These are phyloP conservation scores for Netelia inedita DNA, from an alignment of 2,888 invertebrate genomes.

Conservation along the genomic window DNA sequence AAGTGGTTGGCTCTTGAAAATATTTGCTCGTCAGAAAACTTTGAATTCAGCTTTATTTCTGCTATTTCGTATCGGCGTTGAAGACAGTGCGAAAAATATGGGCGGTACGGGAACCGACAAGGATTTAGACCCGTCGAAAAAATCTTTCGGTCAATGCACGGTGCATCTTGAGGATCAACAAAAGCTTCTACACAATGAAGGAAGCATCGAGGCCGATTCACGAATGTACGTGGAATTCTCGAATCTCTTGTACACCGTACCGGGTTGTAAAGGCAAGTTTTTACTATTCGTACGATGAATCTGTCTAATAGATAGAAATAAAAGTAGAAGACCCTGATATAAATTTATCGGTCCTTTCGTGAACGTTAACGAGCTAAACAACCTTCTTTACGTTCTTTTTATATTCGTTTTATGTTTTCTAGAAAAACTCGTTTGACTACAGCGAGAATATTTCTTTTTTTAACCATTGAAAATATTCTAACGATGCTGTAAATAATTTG, in stretches of 20 bases:
- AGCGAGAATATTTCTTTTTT: no score
- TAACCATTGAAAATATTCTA: no score
- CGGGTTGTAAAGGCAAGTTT: slow-evolving; percentile 64
- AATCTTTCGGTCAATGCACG: slow-evolving; percentile 31
- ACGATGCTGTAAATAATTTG: no score
- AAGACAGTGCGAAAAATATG: slow-evolving; percentile 20
- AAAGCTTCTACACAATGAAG: slow-evolving; percentile 50
- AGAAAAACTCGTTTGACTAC: no score
- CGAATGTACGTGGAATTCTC: slow-evolving; percentile 70
- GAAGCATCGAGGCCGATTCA: slow-evolving; percentile 32
- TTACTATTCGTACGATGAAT: background rate
- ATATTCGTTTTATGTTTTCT: no score
- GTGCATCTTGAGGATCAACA: slow-evolving; percentile 50
- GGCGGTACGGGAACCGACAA: slow-evolving; percentile 1
- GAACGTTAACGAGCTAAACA: no score
- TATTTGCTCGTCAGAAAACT: background rate
- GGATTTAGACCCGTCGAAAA: slow-evolving; percentile 15
- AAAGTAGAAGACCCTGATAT: no score
- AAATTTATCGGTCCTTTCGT: no score
- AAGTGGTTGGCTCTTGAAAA: background rate
- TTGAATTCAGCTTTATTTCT: background rate
- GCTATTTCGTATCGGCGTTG: background rate
- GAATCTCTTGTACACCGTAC: slow-evolving; percentile 69
- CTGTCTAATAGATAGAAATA: no score
- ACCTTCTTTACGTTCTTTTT: no score